Conservation (phyloP, 2,888 invertebrate genomes). For the Drosophila borborema region DNA sequence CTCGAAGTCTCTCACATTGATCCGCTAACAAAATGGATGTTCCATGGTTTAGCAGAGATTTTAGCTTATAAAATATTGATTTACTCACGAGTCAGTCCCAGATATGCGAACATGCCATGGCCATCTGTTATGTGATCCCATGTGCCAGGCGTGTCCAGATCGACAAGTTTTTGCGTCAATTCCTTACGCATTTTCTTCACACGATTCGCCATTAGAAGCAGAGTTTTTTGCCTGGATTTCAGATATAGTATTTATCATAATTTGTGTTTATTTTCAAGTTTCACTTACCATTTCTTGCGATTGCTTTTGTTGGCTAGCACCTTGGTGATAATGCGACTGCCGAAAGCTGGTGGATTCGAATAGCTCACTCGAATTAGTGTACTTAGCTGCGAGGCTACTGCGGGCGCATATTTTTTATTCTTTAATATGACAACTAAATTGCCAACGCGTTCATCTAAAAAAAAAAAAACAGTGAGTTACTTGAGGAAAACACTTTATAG, state of each 20-base stretch:
- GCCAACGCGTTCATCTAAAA: slow-evolving; percentile 94
- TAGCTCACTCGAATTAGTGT: slow-evolving; percentile 93
- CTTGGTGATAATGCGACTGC: slow-evolving; percentile 93
- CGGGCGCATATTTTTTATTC: slow-evolving; percentile 86
- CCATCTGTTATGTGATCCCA: slow-evolving; percentile 83
- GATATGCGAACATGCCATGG: slow-evolving; percentile 35
- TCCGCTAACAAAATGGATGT: slow-evolving; percentile 13
- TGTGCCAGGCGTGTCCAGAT: slow-evolving; percentile 92
- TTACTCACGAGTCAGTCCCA: slow-evolving; percentile 28
- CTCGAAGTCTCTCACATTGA: slow-evolving; percentile 26
- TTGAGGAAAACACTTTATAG: background rate
- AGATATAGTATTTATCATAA: too few species aligned
- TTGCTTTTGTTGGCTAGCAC: slow-evolving; percentile 91
- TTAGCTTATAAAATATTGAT: too few species aligned
- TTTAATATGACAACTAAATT: slow-evolving; percentile 92
- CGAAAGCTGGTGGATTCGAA: slow-evolving; percentile 98
- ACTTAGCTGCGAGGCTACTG: slow-evolving; percentile 93
- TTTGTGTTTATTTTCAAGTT: background rate
- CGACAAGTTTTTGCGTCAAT: slow-evolving; percentile 89
- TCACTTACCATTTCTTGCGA: slow-evolving; percentile 91
- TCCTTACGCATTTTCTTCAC: slow-evolving; percentile 93
- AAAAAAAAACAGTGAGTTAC: background rate
- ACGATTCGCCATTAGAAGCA: slow-evolving; percentile 90
- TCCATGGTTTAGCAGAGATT: background rate
- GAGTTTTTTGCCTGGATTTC: background rate